These are phyloP conservation scores for Reticulitermes lucifugus DNA, from an alignment of 2,888 invertebrate species.

Conservation along the genomic window DNA sequence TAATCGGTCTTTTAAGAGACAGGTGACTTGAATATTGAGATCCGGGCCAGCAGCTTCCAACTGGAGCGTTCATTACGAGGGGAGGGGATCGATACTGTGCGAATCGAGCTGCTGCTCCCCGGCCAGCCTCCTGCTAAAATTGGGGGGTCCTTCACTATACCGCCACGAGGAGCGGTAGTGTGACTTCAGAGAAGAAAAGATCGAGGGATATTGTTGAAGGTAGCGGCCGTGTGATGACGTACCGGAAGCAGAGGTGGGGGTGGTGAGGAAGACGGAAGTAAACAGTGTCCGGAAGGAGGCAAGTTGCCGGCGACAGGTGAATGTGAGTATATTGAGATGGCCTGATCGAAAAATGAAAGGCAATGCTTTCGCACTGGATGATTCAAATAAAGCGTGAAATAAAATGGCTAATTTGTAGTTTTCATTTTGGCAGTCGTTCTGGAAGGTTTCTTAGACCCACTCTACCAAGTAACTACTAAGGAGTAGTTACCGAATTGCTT, in stretches of 20 bases:
- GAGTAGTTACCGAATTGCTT: no score
- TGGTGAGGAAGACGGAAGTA: background rate
- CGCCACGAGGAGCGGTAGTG: constrained; percentile 21
- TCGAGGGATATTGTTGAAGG: constrained; percentile 12
- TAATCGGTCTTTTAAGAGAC: no score
- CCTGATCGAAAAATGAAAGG: no score
- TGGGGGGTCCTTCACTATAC: background rate
- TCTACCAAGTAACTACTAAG: no score
- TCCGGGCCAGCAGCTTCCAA: background rate
- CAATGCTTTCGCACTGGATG: no score
- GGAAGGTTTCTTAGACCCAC: no score
- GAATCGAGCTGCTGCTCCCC: constrained; percentile 13
- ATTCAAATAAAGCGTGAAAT: no score
- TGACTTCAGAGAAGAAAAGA: background rate
- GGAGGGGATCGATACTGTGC: constrained; percentile 18
- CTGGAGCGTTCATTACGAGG: constrained; percentile 2
- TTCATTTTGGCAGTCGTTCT: no score
- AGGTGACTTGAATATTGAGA: no score
- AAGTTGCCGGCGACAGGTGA: background rate
- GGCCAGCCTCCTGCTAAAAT: constrained; percentile 6
- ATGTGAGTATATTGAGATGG: background rate
- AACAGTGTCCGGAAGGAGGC: constrained; percentile 16
- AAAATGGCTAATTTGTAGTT: no score
- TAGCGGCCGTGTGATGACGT: constrained; percentile 4
- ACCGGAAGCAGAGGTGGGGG: constrained; percentile 22